These are phyloP conservation scores for Pyxicephalus adspersus DNA, from an alignment of 2,113 vertebrate species.

Conservation along the genomic window DNA sequence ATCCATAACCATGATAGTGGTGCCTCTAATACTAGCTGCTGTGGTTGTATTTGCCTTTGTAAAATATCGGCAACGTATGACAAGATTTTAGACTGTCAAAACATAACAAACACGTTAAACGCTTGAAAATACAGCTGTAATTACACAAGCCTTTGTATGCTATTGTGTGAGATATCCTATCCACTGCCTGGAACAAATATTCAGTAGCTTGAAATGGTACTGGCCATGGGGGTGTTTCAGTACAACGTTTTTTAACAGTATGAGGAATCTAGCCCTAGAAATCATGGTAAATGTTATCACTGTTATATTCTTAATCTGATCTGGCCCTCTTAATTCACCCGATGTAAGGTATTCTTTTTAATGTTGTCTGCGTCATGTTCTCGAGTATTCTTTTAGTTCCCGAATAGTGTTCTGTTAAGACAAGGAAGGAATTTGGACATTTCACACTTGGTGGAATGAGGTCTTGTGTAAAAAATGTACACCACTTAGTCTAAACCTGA, in stretches of 20 bases:
- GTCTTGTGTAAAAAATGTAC: too few relatives aligned
- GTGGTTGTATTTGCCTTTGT: constrained; percentile 68
- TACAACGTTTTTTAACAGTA: constrained; percentile 6
- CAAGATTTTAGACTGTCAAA: constrained; percentile 64
- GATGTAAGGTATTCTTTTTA: background rate
- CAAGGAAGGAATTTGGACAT: too few relatives aligned
- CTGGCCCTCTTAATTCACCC: background rate
- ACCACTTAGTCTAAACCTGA: too few relatives aligned
- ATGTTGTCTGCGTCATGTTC: background rate
- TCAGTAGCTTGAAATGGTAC: constrained; percentile 9
- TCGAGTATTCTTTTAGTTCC: background rate
- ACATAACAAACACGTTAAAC: background rate
- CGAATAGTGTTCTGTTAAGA: background rate
- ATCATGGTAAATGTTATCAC: background rate
- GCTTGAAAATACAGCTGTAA: background rate
- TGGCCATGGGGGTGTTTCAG: constrained; percentile 11
- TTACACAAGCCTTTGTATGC: constrained; percentile 1
- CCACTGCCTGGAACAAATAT: constrained; percentile 16
- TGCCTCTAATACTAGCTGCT: constrained; percentile 65
- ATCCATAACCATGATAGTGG: constrained; percentile 68
- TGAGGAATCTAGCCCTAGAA: background rate
- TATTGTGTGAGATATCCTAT: background rate
- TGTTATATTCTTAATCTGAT: background rate
- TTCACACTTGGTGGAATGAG: too few relatives aligned
- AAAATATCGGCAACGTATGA: constrained; percentile 72